Conservation (phyloP, 2,113 vertebrate species). For the Dolichotis patagonum region DNA sequence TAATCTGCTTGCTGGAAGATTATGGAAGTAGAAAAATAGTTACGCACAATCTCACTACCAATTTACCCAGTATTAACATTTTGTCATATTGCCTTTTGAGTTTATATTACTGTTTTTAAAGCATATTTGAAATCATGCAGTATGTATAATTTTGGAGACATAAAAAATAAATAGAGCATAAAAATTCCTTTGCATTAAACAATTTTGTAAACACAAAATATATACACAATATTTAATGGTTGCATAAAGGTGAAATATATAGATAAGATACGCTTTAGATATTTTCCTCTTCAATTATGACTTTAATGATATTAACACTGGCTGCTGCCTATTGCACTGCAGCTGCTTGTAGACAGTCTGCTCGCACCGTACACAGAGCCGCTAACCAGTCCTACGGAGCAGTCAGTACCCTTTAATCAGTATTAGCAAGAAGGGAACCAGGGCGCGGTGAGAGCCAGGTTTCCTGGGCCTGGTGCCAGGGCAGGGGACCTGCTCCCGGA, state of each 20-base stretch:
- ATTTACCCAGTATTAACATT: neutral
- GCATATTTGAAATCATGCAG: slow-evolving; percentile 1
- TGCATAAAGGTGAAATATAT: neutral
- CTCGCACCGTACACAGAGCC: neutral
- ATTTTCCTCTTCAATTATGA: neutral
- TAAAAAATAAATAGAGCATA: neutral
- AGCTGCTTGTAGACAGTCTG: neutral
- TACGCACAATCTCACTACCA: neutral
- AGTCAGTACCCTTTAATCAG: neutral
- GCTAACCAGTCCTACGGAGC: neutral
- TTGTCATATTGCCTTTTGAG: neutral
- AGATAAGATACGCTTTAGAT: neutral
- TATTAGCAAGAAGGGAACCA: neutral
- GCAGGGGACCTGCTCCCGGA: accelerated
- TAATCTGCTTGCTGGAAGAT: neutral
- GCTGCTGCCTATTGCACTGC: neutral
- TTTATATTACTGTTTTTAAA: neutral
- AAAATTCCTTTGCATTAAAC: neutral
- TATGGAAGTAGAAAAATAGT: neutral
- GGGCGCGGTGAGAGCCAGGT: neutral
- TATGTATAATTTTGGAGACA: slow-evolving; percentile 27
- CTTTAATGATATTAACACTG: neutral
- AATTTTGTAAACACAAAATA: slow-evolving; percentile 29
- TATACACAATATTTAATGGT: neutral
- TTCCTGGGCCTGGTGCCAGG: neutral